Base-by-base conservation (phyloP, 2,797 vertebrate species). In the Mergus octosetaceus region DNA sequence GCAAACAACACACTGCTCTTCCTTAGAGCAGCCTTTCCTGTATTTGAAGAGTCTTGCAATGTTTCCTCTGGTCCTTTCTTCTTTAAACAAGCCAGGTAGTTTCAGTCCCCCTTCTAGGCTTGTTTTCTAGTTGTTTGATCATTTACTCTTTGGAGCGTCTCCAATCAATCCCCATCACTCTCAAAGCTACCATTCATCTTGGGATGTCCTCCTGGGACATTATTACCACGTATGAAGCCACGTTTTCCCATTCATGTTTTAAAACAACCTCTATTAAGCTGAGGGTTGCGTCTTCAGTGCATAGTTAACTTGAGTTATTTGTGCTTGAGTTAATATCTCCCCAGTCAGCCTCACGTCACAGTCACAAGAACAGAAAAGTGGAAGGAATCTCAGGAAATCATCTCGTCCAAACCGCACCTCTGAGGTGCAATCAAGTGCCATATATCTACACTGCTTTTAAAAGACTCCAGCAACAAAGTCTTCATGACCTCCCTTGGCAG, bases 251-350 rank as follows among this genome's bases (percentile, higher is more conserved):
- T 68, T 1, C 71, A 94, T 68, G 81, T 89, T 95, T 90, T 95
- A 61, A 92, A 96, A 90, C 68, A 5, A 64, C 84, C 69, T 79
- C 64, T 87, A 57, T 93, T 94, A 95, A 89, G 64, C 86, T 45
- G 60, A 95, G 83, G 32, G 15, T 47, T 86, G 74, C 60, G 41
- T 82, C 95, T 94, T 90, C 36, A 11, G 64, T 14, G 82, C 53
- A 79, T 61, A 73, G 68, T 93, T 96, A 96, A 93, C 71, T 68
- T 92, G 91, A 96, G 85, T 93, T 96, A 93, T 95, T 88, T 94
- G 85, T 68, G 82, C 76, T 81, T 24, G 38, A 89, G 79, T 69
- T 86, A 90, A 64, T 45, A 36, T 51, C 38, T 94, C 91, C 70
- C 74, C 49, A 79, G 87, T 71, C 62, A 94, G 56, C 83, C 54